Evolutionary conservation across 1,140 invertebrate species (phyloP).

Genomic region (Brachionus asplanchnoidis): DNA sequence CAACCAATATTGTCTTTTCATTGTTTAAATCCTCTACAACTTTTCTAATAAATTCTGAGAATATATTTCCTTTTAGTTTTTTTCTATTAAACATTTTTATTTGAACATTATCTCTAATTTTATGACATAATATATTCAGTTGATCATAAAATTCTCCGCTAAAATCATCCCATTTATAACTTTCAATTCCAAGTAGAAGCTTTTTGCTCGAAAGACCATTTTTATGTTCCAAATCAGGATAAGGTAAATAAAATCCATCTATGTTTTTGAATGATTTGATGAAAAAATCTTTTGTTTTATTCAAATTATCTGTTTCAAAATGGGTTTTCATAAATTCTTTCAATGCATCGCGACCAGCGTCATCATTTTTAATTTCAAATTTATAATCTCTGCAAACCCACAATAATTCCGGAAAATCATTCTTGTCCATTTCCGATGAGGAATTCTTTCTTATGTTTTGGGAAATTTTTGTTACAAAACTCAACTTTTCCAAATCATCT

Average conservation of each 20-base stretch:
- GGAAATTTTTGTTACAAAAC: no score
- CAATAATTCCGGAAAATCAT: no score
- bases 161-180: not conserved
- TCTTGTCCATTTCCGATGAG: no score
- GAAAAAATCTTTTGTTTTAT: no score
- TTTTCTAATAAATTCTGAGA: not conserved
- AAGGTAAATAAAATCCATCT: not conserved
- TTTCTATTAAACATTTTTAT: not conserved
- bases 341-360: no score
- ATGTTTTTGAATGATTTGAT: no score
- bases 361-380: no score
- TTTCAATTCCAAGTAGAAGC: not conserved
- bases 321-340: no score
- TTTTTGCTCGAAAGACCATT: not conserved
- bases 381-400: no score
- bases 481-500: no score
- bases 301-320: no score
- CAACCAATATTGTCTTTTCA: not conserved
- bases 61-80: not conserved
- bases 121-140: not conserved
- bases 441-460: no score
- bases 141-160: not conserved
- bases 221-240: not conserved
- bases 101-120: not conserved
- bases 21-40: not conserved